Conservation (phyloP, 2,888 invertebrate genomes). For the Halictus quadricinctus region DNA sequence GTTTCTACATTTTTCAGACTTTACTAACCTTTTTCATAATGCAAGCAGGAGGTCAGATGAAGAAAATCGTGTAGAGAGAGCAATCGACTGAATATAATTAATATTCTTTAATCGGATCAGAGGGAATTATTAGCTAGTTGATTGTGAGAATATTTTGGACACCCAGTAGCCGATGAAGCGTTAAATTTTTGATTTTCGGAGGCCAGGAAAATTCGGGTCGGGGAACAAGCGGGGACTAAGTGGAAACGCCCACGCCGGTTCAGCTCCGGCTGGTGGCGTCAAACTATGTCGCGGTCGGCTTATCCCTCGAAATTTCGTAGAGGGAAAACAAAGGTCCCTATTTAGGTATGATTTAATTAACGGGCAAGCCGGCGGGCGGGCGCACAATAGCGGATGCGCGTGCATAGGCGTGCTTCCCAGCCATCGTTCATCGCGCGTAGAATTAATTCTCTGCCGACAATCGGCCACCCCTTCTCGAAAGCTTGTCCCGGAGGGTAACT, state of each 20-base stretch:
- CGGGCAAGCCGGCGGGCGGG: constrained; percentile 35
- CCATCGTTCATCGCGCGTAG: constrained; percentile 54
- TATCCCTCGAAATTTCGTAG: constrained; percentile 44
- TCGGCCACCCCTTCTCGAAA: constrained; percentile 54
- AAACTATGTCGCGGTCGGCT: constrained; percentile 38
- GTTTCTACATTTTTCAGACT: no score
- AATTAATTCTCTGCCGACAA: constrained; percentile 56
- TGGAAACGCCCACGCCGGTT: constrained; percentile 14
- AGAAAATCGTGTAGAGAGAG: no score
- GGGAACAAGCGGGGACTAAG: neutral
- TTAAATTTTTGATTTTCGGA: neutral
- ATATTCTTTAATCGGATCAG: neutral
- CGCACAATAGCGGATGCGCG: constrained; percentile 49
- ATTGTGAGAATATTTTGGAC: neutral
- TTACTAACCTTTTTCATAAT: no score
- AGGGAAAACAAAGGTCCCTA: constrained; percentile 59
- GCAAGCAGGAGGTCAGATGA: no score
- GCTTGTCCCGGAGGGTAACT: constrained; percentile 18
- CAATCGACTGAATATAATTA: no score
- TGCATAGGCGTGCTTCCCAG: constrained; percentile 45
- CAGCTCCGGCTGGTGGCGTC: neutral
- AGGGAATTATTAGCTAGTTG: neutral
- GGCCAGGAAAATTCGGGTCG: neutral
- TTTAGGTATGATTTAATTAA: constrained; percentile 65
- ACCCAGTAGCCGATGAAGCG: neutral